A percentile compares a stretch with the other conserved stretches of the same genome.
phyloP scores from a whole-genome alignment of 2,113 vertebrate genomes.

The Anolis sagrei region DNA sequence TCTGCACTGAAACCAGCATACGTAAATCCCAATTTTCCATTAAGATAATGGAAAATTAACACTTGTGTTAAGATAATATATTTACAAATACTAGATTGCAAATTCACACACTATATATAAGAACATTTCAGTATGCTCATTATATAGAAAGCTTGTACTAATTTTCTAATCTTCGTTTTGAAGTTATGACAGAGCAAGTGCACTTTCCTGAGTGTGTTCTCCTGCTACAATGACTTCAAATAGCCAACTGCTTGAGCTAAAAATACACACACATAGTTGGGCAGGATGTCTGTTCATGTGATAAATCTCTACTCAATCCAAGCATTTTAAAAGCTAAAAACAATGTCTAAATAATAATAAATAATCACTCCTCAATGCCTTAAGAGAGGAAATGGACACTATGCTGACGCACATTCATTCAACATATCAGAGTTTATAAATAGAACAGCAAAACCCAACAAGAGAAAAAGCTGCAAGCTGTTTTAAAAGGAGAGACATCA shows the following conservation, averaged over 20 bases:
- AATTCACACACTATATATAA: neutral
- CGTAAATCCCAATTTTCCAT: neutral
- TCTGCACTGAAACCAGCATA: neutral
- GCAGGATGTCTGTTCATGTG: conserved; percentile 82
- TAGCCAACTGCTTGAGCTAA: neutral
- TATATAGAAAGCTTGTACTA: neutral
- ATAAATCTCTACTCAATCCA: conserved; percentile 78
- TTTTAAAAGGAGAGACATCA: conserved; percentile 47
- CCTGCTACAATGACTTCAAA: neutral
- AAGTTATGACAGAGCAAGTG: neutral
- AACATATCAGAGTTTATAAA: conserved; percentile 81
- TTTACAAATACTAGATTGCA: neutral
- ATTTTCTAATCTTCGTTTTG: neutral
- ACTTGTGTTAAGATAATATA: neutral
- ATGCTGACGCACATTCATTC: conserved; percentile 84
- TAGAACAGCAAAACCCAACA: conserved; percentile 76
- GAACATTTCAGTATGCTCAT: neutral
- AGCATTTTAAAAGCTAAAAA: conserved; percentile 74
- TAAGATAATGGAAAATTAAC: too few relatives aligned
- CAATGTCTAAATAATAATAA: conserved; percentile 85
- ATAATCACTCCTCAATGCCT: conserved; percentile 87
- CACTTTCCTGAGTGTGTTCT: neutral
- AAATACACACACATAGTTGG: conserved; percentile 38
- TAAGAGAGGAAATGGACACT: conserved; percentile 88
- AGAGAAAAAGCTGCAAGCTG: conserved; percentile 63